Conservation (phyloP, 1,140 invertebrate species). For the Grapholita molesta region DNA sequence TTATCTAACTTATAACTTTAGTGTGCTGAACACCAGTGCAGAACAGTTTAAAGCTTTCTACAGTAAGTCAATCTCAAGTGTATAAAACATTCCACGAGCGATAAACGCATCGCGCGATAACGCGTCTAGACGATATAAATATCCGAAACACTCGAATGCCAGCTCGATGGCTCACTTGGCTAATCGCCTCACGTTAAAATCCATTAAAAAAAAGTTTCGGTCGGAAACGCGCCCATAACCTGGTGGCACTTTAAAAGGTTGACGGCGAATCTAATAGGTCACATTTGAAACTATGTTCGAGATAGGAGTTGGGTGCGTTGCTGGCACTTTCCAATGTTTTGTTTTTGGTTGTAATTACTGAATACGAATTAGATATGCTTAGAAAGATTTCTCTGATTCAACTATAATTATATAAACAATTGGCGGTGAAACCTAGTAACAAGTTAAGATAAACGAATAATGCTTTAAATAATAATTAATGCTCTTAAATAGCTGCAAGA, state of each 20-base stretch:
- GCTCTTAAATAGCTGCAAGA: too few species aligned
- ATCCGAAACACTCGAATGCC: constrained; percentile 71
- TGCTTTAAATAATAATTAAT: too few species aligned
- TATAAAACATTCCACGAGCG: constrained; percentile 66
- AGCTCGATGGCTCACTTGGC: constrained; percentile 72
- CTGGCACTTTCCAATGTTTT: neutral
- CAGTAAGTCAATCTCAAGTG: constrained; percentile 48
- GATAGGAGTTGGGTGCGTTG: constrained; percentile 8
- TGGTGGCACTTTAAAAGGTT: constrained; percentile 70
- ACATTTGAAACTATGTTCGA: constrained; percentile 41
- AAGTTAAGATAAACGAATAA: too few species aligned
- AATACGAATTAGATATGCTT: neutral
- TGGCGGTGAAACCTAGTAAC: too few species aligned
- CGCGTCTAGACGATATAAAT: constrained; percentile 72
- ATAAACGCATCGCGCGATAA: constrained; percentile 68
- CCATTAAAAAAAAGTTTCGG: constrained; percentile 47
- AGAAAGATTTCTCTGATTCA: neutral
- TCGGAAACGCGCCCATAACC: constrained; percentile 53
- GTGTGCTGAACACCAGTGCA: neutral
- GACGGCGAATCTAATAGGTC: constrained; percentile 70
- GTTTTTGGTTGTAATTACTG: neutral
- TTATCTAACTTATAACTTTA: neutral
- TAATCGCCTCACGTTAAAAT: constrained; percentile 65
- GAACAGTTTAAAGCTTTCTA: constrained; percentile 32
- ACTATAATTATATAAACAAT: too few species aligned